These are phyloP conservation scores for Lysandra bellargus DNA, from an alignment of 2,888 invertebrate species.

Conservation along the genomic window DNA sequence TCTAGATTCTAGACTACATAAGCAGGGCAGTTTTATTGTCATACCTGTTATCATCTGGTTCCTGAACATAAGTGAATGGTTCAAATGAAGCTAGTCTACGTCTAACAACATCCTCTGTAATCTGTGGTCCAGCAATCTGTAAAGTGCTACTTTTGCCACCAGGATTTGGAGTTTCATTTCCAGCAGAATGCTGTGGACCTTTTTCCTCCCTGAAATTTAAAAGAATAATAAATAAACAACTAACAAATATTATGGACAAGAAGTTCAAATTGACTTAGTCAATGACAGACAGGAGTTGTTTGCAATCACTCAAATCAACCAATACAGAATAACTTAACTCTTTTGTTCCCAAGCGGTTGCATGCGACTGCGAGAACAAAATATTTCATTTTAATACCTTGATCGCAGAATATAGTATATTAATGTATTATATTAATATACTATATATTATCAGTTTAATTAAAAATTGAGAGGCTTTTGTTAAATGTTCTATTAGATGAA, in stretches of 20 bases:
- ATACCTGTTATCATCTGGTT: slow-evolving; percentile 70
- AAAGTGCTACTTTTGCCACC: slow-evolving; percentile 55
- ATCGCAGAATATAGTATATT: no score
- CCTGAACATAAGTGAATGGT: slow-evolving; percentile 67
- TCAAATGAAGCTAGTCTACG: slow-evolving; percentile 65
- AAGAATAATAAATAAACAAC: background rate
- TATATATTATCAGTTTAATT: no score
- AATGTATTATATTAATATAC: no score
- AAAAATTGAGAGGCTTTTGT: background rate
- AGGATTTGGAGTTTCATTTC: slow-evolving; percentile 52
- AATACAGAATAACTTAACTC: no score
- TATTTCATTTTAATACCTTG: no score
- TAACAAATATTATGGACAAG: background rate
- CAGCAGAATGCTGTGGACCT: slow-evolving; percentile 46
- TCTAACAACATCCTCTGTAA: slow-evolving; percentile 70
- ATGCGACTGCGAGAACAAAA: no score
- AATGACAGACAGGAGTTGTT: background rate
- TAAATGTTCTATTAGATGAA: background rate
- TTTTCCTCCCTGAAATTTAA: slow-evolving; percentile 60
- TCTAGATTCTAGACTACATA: background rate
- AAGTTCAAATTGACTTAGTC: background rate
- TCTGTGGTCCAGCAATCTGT: slow-evolving; percentile 60
- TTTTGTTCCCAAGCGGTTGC: no score
- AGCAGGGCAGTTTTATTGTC: slow-evolving; percentile 36
- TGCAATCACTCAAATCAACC: no score